Base-by-base conservation (phyloP, 2,888 invertebrate genomes). In the Branchipolynoe longqiensis region DNA sequence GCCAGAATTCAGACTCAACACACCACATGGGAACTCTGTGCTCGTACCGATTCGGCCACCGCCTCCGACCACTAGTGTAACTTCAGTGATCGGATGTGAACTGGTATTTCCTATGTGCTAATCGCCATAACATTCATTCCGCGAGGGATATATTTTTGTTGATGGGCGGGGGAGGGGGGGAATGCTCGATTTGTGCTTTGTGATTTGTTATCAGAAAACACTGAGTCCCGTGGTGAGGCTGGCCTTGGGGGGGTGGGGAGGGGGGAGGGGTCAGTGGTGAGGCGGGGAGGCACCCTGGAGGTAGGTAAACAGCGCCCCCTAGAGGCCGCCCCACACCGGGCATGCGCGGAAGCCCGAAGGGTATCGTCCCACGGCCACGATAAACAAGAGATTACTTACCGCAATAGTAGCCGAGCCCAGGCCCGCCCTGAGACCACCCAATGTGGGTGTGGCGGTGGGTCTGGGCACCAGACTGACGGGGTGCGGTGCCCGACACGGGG, bases 381-480 rank as follows among this genome's bases (percentile, higher is more conserved):
- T 69, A 69, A 69, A 69, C 38, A 69, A 69, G 38, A 38, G 33
- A 69, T 69, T 69, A 69, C 33, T 69, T 69, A 69, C 69, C 33
- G 18, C 36, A 69, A 69, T 69, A 69, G 33, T 18, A 69, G 33
- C 69, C n/a, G n/a, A n/a, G n/a, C n/a, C 38, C 22, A 69, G 12
- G 14, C 38, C 38, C 14, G 12, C 12, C 33, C 3, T 12, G 18
- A 25, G 69, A 69, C 69, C 69, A 69, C 69, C 69, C 69, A 69
- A n/a, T 22, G 38, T 36, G 69, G 33, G 14, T 36, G n/a, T 58
- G n/a, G 12, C 22, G 12, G 58, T 58, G 25, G n/a, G 58, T 18
- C 18, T 8, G 48, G 8, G 48, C 8, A 48, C 18, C 48, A 48
- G 8, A 18, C 8, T 48, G 8, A 48, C 18, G 8, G 18, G 18